These are phyloP conservation scores for Monopis laevigella DNA, from an alignment of 2,888 invertebrate species.

Conservation along the genomic window DNA sequence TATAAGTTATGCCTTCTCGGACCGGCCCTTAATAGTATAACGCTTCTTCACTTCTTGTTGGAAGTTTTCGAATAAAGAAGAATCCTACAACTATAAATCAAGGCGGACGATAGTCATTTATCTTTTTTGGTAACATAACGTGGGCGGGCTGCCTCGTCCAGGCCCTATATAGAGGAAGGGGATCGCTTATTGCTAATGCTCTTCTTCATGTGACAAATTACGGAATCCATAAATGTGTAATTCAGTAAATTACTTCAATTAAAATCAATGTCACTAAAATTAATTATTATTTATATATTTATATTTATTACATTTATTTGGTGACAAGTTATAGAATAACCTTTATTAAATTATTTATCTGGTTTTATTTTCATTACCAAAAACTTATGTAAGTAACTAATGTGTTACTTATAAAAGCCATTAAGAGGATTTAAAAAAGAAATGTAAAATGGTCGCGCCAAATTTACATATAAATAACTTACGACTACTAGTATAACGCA, in stretches of 20 bases:
- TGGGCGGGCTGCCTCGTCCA: slow-evolving; percentile 14
- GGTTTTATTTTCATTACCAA: no score
- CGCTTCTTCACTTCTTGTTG: no score
- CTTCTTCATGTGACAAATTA: background rate
- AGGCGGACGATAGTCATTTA: slow-evolving; percentile 32
- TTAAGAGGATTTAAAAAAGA: no score
- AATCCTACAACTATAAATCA: slow-evolving; percentile 43
- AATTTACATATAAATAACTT: no score
- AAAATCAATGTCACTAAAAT: background rate
- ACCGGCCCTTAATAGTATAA: no score
- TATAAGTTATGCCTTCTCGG: no score
- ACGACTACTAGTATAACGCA: no score
- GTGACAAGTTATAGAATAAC: background rate
- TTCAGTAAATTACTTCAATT: background rate
- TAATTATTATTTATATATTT: background rate
- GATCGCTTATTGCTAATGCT: slow-evolving; percentile 3
- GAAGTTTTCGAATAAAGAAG: no score
- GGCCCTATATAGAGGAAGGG: background rate
- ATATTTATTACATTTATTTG: background rate
- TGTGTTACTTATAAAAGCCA: no score
- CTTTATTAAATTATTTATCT: background rate
- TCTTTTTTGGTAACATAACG: slow-evolving; percentile 29
- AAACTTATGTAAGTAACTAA: no score
- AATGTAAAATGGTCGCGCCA: background rate
- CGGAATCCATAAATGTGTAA: background rate